Conservation (phyloP, 2,113 vertebrate species). For the Eira barbara region DNA sequence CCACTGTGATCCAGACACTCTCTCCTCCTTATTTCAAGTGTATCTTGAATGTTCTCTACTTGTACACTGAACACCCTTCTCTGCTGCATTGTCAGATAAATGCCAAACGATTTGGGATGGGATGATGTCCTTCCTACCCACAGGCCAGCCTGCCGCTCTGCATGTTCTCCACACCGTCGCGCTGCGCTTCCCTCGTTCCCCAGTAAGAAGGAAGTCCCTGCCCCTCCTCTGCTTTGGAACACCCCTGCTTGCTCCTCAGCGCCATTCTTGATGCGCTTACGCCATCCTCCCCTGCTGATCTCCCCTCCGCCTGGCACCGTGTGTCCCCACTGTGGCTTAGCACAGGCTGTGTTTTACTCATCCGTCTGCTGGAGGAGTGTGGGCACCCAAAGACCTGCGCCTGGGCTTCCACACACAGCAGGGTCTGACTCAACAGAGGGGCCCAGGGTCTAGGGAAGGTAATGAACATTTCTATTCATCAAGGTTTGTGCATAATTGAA, state of each 20-base stretch:
- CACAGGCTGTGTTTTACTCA: rapidly evolving
- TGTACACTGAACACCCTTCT: rapidly evolving
- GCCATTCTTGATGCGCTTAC: rapidly evolving
- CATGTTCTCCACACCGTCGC: too few species aligned
- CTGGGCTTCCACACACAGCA: background rate
- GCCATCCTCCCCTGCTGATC: rapidly evolving
- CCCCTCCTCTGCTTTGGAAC: background rate
- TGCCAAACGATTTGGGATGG: rapidly evolving
- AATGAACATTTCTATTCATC: background rate
- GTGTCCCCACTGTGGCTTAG: too few species aligned
- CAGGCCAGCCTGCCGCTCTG: background rate
- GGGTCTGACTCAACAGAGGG: rapidly evolving
- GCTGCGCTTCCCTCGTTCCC: rapidly evolving
- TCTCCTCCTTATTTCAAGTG: background rate
- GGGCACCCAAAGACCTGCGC: rapidly evolving
- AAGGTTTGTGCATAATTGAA: background rate
- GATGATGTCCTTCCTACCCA: rapidly evolving
- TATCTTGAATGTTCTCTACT: rapidly evolving
- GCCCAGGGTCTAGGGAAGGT: too few species aligned
- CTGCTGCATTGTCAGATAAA: too few species aligned
- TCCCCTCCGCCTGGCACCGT: too few species aligned
- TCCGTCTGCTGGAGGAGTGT: too few species aligned
- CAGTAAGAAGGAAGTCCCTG: rapidly evolving
- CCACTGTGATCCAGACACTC: rapidly evolving
- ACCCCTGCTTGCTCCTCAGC: rapidly evolving